A percentile compares a stretch with the other conserved stretches of the same genome.
Conservation (phyloP, 2,113 vertebrate genomes). For the Eira barbara region DNA sequence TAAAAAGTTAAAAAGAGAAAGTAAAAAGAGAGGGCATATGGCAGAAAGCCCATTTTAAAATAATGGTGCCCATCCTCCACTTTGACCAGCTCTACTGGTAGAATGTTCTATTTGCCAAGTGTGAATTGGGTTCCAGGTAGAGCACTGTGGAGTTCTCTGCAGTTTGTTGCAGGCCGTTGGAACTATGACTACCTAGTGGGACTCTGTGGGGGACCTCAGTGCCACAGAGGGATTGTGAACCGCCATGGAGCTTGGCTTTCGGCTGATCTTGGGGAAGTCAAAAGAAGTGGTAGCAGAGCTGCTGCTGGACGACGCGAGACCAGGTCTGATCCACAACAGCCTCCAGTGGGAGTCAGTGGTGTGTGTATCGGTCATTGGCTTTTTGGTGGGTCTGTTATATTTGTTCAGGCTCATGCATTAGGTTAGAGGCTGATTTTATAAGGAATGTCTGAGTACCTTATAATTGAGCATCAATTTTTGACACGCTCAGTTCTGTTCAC, state of each 20-base stretch:
- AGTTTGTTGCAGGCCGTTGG: neutral
- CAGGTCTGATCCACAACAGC: neutral
- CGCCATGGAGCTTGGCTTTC: neutral
- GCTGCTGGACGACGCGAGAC: constrained; percentile 35
- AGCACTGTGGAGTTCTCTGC: neutral
- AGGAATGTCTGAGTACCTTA: neutral
- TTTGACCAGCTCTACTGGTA: neutral
- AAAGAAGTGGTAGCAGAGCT: constrained; percentile 36
- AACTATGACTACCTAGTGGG: neutral
- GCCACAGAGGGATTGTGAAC: neutral
- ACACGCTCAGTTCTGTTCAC: neutral
- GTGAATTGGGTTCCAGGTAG: neutral
- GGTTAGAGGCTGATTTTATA: neutral
- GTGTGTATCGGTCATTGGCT: neutral
- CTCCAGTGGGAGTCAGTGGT: constrained; percentile 42
- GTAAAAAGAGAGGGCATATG: neutral
- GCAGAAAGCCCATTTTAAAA: neutral
- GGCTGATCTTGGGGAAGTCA: neutral
- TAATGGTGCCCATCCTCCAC: neutral
- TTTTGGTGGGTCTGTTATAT: constrained; percentile 50
- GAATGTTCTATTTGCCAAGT: neutral
- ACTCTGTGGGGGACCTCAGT: neutral
- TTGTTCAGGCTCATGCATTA: constrained; percentile 47
- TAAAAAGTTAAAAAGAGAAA: neutral
- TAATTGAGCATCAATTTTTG: neutral